Evolutionary conservation across 1,140 invertebrate species (phyloP).

Genomic region (Dinoponera quadriceps): DNA sequence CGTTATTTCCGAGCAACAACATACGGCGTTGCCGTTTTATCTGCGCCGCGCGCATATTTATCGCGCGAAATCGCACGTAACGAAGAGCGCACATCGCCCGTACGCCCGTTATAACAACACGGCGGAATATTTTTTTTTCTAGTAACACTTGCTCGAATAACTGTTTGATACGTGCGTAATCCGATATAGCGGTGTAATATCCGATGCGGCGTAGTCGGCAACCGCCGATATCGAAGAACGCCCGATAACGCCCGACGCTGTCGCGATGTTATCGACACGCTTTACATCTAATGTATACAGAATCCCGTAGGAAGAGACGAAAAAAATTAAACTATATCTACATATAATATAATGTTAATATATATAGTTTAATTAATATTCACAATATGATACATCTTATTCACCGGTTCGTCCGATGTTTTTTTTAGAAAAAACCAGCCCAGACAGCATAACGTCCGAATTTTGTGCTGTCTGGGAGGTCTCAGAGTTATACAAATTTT

Average conservation of each 20-base stretch:
- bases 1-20: conserved; percentile 7
- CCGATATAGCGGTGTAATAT: conserved; percentile 4
- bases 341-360: too few species aligned
- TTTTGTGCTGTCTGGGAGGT: too few species aligned
- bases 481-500: too few species aligned
- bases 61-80: background rate
- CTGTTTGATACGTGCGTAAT: conserved; percentile 4
- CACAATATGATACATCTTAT: too few species aligned
- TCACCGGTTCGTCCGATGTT: too few species aligned
- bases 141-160: conserved; percentile 33
- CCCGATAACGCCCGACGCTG: too few species aligned
- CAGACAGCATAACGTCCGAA: too few species aligned
- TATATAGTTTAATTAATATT: too few species aligned
- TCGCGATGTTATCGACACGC: too few species aligned
- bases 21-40: background rate
- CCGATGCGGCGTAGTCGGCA: background rate
- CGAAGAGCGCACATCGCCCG: background rate
- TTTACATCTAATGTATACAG: too few species aligned
- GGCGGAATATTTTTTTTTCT: conserved; percentile 1
- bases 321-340: conserved; percentile 21
- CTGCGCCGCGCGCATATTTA: background rate
- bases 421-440: too few species aligned
- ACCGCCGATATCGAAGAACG: background rate
- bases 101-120: background rate
- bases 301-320: conserved; percentile 15